phyloP scores from a whole-genome alignment of 1,140 invertebrate species.

The Harlomillsia oculata region DNA sequence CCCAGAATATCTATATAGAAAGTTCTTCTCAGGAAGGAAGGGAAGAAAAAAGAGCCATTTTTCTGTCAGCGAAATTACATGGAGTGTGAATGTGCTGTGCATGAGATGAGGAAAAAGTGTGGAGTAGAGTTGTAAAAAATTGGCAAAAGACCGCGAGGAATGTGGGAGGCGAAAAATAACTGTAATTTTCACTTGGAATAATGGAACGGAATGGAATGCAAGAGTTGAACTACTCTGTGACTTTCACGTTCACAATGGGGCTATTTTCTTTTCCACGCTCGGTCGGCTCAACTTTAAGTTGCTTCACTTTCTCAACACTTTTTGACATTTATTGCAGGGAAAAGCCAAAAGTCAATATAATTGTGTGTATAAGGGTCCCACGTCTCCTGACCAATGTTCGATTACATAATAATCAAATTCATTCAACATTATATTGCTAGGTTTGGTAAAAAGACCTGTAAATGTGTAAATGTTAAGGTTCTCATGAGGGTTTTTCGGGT shows the following conservation, averaged over 20 bases:
- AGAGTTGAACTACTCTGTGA: not conserved
- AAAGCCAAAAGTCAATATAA: too few species aligned
- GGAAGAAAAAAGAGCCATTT: slow-evolving; percentile 14
- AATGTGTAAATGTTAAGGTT: too few species aligned
- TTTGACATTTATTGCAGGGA: too few species aligned
- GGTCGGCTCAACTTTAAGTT: slow-evolving; percentile 1
- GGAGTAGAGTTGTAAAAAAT: slow-evolving; percentile 20
- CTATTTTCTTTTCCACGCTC: too few species aligned
- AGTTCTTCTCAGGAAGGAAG: too few species aligned
- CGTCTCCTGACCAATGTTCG: too few species aligned
- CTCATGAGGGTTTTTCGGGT: too few species aligned
- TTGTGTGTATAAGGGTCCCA: too few species aligned
- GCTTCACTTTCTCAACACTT: not conserved
- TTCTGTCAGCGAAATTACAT: slow-evolving; percentile 26
- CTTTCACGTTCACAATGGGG: slow-evolving; percentile 13
- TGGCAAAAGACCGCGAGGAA: slow-evolving; percentile 17
- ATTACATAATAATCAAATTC: too few species aligned
- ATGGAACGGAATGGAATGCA: slow-evolving; percentile 13
- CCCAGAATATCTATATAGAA: too few species aligned
- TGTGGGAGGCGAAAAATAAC: slow-evolving; percentile 15
- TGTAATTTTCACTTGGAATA: slow-evolving; percentile 25
- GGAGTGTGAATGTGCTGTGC: slow-evolving; percentile 25
- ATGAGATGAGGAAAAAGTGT: slow-evolving; percentile 13
- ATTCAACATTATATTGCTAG: too few species aligned
- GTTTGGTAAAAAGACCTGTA: too few species aligned